These are phyloP conservation scores for Salticus scenicus DNA, from an alignment of 2,888 invertebrate genomes.

Conservation along the genomic window DNA sequence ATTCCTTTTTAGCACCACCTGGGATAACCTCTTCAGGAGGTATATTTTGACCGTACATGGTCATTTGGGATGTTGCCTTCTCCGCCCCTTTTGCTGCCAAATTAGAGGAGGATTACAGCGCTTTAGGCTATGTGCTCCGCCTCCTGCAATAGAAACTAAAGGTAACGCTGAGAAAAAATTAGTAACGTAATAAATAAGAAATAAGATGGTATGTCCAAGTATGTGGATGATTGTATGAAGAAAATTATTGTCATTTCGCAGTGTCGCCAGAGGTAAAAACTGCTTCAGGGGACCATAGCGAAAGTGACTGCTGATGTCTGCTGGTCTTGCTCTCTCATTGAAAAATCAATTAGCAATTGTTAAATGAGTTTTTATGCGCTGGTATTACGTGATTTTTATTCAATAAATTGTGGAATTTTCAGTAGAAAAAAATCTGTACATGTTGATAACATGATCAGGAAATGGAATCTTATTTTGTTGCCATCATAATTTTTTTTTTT, in stretches of 20 bases:
- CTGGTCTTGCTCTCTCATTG: not conserved
- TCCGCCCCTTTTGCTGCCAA: constrained; percentile 57
- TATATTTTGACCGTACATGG: constrained; percentile 55
- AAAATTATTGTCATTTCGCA: constrained; percentile 66
- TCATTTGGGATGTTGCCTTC: constrained; percentile 57
- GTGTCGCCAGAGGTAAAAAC: constrained; percentile 49
- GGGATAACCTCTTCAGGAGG: constrained; percentile 30
- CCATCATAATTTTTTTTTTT: no score
- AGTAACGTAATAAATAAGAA: constrained; percentile 65
- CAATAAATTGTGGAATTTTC: no score
- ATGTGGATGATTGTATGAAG: constrained; percentile 65
- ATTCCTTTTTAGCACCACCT: constrained; percentile 67
- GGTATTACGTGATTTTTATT: not conserved
- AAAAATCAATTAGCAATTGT: not conserved
- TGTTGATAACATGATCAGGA: no score
- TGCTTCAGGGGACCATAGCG: not conserved
- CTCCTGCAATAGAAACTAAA: constrained; percentile 13
- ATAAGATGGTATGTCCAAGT: constrained; percentile 61
- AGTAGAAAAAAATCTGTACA: no score
- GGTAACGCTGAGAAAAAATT: not conserved
- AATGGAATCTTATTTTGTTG: no score
- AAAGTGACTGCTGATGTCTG: not conserved
- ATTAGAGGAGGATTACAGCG: constrained; percentile 46
- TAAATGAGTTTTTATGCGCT: not conserved
- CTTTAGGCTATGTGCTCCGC: constrained; percentile 33